phyloP scores from a whole-genome alignment of 1,140 invertebrate genomes.

The Macrocentrus cingulum region DNA sequence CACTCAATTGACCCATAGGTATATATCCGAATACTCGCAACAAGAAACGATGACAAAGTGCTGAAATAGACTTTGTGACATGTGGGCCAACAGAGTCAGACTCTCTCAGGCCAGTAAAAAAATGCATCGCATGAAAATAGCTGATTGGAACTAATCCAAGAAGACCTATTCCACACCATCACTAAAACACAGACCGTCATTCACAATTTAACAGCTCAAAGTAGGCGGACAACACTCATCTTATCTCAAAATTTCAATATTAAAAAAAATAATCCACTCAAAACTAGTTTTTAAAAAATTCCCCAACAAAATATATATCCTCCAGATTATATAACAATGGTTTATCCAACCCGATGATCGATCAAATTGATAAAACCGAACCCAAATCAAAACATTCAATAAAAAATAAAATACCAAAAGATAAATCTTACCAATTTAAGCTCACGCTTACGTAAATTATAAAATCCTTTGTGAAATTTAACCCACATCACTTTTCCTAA shows the following conservation, averaged over 20 bases:
- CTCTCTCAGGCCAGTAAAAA: neutral
- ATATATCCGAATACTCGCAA: too few species aligned
- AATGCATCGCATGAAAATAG: constrained; percentile 39
- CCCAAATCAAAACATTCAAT: too few species aligned
- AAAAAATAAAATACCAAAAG: neutral
- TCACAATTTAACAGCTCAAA: constrained; percentile 26
- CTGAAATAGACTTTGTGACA: constrained; percentile 42
- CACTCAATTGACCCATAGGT: too few species aligned
- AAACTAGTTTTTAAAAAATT: neutral
- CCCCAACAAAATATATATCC: neutral
- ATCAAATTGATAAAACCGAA: too few species aligned
- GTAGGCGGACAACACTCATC: constrained; percentile 10
- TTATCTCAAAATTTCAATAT: constrained; percentile 12
- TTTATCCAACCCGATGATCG: too few species aligned
- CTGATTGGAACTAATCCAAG: constrained; percentile 46
- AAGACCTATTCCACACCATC: constrained; percentile 30
- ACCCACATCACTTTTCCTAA: constrained; percentile 42
- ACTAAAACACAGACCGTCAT: constrained; percentile 22
- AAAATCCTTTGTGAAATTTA: constrained; percentile 50
- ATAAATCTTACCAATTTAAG: constrained; percentile 42
- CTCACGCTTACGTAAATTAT: constrained; percentile 46
- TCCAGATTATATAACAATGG: too few species aligned
- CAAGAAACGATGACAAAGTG: constrained; percentile 25
- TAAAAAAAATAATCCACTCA: too few species aligned
- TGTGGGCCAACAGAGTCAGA: constrained; percentile 28